Conservation (phyloP, 2,888 invertebrate species). For the Hybos culiciformis region DNA sequence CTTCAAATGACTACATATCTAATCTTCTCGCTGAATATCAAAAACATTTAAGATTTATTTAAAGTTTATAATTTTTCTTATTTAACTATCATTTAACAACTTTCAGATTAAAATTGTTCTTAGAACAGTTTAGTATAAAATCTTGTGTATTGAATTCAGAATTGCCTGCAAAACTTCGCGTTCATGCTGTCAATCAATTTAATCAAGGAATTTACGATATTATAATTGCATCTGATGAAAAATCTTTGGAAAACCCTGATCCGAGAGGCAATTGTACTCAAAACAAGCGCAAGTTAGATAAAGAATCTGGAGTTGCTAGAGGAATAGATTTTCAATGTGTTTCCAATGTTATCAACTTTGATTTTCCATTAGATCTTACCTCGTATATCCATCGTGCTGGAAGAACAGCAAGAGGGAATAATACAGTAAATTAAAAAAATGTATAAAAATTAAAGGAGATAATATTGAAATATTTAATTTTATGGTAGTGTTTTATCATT, state of each 20-base stretch:
- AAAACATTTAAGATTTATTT: too few species aligned
- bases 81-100: too few species aligned
- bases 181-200: slow-evolving; percentile 91
- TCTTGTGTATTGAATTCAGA: slow-evolving; percentile 94
- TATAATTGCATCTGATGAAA: slow-evolving; percentile 94
- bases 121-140: slow-evolving; percentile 90
- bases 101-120: slow-evolving; percentile 73
- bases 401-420: slow-evolving; percentile 74
- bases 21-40: slow-evolving; percentile 38
- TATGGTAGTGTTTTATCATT: slow-evolving; percentile 75
- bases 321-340: slow-evolving; percentile 98
- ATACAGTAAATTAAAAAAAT: slow-evolving; percentile 41
- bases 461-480: too few species aligned
- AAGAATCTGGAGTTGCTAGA: slow-evolving; percentile 88
- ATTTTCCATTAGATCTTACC: slow-evolving; percentile 80
- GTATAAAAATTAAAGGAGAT: too few species aligned
- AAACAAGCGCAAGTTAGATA: slow-evolving; percentile 57
- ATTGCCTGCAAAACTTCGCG: slow-evolving; percentile 80
- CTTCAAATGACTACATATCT: slow-evolving; percentile 27
- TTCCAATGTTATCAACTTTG: slow-evolving; percentile 96
- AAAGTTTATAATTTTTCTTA: too few species aligned
- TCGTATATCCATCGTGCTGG: slow-evolving; percentile 96
- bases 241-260: slow-evolving; percentile 62
- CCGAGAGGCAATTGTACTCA: slow-evolving; percentile 7
- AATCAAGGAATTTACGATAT: slow-evolving; percentile 86